Percentiles rank a stretch among this genome's conserved stretches.
These are phyloP conservation scores for Gambusia holbrooki DNA, from an alignment of 2,113 vertebrate species.

Conservation along the genomic window DNA sequence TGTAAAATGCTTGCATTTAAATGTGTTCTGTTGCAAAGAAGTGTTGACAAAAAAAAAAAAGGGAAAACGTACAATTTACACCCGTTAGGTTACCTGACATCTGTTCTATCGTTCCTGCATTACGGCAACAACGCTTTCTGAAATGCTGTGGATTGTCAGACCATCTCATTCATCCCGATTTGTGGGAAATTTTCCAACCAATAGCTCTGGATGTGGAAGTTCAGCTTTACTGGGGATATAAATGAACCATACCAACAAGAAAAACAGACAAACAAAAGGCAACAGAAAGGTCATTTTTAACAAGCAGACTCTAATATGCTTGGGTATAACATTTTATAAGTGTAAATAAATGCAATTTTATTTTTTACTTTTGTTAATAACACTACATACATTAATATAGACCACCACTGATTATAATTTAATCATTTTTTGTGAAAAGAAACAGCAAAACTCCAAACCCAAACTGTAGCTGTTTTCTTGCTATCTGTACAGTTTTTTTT, in stretches of 20 bases:
- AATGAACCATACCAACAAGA: background rate
- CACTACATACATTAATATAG: conserved; percentile 89
- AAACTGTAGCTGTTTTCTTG: conserved; percentile 81
- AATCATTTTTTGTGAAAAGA: conserved; percentile 84
- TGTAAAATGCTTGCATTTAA: conserved; percentile 74
- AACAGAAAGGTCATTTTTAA: conserved; percentile 6
- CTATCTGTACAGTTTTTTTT: conserved; percentile 90
- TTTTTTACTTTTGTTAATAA: conserved; percentile 77
- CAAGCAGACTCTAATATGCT: conserved; percentile 52
- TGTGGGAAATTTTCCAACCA: conserved; percentile 35
- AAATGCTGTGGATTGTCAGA: conserved; percentile 18
- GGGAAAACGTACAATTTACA: conserved; percentile 41
- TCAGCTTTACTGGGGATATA: background rate
- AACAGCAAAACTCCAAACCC: conserved; percentile 83
- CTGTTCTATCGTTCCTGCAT: conserved; percentile 56
- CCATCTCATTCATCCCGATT: conserved; percentile 18
- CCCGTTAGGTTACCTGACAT: conserved; percentile 60
- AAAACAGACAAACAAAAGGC: conserved; percentile 20
- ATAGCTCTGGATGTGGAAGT: conserved; percentile 10
- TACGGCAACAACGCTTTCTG: conserved; percentile 43
- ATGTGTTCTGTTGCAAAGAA: conserved; percentile 58
- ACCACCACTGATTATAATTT: conserved; percentile 91
- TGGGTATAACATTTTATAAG: conserved; percentile 54
- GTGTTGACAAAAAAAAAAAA: conserved; percentile 41
- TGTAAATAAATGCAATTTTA: conserved; percentile 76